phyloP scores from a whole-genome alignment of 2,797 vertebrate genomes.

The Sebastes nivosus region DNA sequence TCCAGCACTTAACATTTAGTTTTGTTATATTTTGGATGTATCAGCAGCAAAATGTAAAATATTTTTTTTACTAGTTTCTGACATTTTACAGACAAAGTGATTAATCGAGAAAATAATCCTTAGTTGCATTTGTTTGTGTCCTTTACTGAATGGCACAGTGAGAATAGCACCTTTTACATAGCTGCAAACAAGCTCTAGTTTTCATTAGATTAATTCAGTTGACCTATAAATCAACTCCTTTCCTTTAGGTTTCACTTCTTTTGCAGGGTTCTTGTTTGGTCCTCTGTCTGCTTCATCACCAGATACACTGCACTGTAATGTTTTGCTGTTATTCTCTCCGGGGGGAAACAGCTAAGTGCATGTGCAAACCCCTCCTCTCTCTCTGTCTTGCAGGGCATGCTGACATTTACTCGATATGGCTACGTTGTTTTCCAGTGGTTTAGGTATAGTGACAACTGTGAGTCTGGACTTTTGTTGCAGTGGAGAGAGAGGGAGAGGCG shows the following conservation, averaged over 20 bases:
- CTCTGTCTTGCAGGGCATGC: constrained; percentile 25
- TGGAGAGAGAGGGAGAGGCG: background rate
- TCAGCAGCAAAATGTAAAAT: background rate
- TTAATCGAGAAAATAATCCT: background rate
- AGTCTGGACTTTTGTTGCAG: constrained; percentile 23
- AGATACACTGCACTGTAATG: constrained; percentile 34
- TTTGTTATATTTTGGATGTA: background rate
- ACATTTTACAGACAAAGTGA: background rate
- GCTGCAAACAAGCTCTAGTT: background rate
- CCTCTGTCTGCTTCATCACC: constrained; percentile 29
- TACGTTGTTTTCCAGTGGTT: constrained; percentile 37
- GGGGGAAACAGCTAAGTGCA: constrained; percentile 48
- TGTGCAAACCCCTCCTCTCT: constrained; percentile 27
- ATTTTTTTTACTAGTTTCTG: background rate
- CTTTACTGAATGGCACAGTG: background rate
- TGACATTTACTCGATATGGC: constrained; percentile 68
- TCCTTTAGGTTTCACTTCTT: background rate
- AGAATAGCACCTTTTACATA: background rate
- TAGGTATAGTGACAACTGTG: constrained; percentile 34
- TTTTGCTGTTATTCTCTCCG: constrained; percentile 29
- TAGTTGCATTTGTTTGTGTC: background rate
- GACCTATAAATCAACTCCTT: background rate
- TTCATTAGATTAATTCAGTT: background rate
- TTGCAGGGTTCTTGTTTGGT: constrained; percentile 4
- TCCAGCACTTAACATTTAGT: background rate